Percentiles rank a stretch among this genome's conserved stretches.
Evolutionary conservation across 1,140 invertebrate species (phyloP).

Genomic region (Sesamia nonagrioides): DNA sequence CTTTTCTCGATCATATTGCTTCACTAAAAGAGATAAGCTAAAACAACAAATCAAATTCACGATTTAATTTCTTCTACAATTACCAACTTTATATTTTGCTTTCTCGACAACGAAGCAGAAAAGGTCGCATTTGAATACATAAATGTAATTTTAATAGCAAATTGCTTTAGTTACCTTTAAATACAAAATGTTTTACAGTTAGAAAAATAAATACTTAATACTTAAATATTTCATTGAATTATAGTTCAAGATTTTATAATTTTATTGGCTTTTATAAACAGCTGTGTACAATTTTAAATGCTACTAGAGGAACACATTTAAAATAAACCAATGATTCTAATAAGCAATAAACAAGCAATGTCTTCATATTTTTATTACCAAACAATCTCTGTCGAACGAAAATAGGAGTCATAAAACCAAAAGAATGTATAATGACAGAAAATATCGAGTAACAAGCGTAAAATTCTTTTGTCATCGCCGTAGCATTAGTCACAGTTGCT

Average conservation of each 20-base stretch:
- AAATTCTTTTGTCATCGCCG: background rate
- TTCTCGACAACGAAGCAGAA: conserved; percentile 4
- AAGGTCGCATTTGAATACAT: background rate
- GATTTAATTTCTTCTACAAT: conserved; percentile 17
- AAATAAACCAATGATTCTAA: too few species aligned
- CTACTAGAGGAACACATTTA: too few species aligned
- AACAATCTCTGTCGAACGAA: background rate
- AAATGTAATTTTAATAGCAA: background rate
- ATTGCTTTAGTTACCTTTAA: background rate
- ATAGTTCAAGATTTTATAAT: too few species aligned
- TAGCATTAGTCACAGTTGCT: conserved; percentile 16
- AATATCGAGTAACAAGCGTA: background rate
- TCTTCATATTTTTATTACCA: too few species aligned
- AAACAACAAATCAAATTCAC: background rate
- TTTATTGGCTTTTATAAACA: too few species aligned
- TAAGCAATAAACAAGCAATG: too few species aligned
- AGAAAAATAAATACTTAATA: too few species aligned
- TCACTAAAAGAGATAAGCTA: background rate
- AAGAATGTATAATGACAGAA: background rate
- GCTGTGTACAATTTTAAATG: too few species aligned
- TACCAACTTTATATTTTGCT: background rate
- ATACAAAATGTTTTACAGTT: background rate
- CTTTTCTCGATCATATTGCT: conserved; percentile 1
- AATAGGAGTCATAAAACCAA: background rate
- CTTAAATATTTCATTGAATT: too few species aligned